phyloP scores from a whole-genome alignment of 1,140 invertebrate genomes.

The Lepidurus arcticus region DNA sequence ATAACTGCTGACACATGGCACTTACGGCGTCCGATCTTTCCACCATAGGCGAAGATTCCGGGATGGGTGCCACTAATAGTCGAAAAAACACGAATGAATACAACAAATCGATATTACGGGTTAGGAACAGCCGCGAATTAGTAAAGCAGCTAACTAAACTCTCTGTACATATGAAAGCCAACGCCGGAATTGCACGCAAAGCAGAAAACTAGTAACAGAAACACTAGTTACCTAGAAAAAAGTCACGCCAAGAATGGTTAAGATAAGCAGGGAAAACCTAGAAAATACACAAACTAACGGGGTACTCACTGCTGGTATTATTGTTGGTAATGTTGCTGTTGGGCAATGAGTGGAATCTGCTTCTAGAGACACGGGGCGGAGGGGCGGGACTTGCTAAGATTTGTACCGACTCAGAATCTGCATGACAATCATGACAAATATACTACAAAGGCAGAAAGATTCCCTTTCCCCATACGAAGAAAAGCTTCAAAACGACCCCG shows the following conservation, averaged over 20 bases:
- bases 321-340: slow-evolving; percentile 39
- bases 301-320: slow-evolving; percentile 39
- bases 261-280: not conserved
- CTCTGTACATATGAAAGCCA: no score
- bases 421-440: slow-evolving; percentile 33
- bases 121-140: no score
- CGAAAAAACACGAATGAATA: not conserved
- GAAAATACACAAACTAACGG: slow-evolving; percentile 21
- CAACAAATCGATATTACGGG: no score
- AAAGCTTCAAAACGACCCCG: not conserved
- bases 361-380: slow-evolving; percentile 41
- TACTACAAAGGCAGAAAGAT: slow-evolving; percentile 35
- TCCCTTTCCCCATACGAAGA: slow-evolving; percentile 35
- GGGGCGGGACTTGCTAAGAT: slow-evolving; percentile 42
- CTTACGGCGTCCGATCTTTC: slow-evolving; percentile 64
- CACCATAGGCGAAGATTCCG: slow-evolving; percentile 63
- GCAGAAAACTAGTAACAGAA: no score
- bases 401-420: slow-evolving; percentile 35
- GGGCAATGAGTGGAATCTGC: slow-evolving; percentile 43
- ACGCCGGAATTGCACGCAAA: no score
- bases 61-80: slow-evolving; percentile 64
- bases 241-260: not conserved
- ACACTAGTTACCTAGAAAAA: no score
- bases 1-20: slow-evolving; percentile 80
- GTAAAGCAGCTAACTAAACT: no score